These are phyloP conservation scores for Periplaneta americana DNA, from an alignment of 1,140 invertebrate genomes.

Conservation along the genomic window DNA sequence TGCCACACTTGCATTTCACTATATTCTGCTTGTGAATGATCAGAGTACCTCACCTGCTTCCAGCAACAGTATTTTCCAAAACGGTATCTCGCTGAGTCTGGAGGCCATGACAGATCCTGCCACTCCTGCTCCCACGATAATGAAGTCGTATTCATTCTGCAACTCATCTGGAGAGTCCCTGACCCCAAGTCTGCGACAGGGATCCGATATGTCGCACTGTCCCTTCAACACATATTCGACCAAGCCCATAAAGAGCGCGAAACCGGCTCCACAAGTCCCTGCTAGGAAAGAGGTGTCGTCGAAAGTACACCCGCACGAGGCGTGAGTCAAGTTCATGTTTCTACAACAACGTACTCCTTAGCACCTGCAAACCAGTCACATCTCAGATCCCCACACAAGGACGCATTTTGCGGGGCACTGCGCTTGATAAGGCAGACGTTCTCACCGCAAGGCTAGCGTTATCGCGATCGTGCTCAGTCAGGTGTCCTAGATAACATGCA, in stretches of 20 bases:
- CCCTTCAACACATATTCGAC: background rate
- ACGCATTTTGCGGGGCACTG: too few relatives aligned
- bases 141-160: constrained; percentile 18
- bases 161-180: background rate
- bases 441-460: too few relatives aligned
- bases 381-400: too few relatives aligned
- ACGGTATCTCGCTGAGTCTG: constrained; percentile 19
- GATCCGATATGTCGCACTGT: constrained; percentile 7
- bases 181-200: constrained; percentile 7
- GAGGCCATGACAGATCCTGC: constrained; percentile 27
- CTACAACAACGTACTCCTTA: background rate
- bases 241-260: constrained; percentile 4
- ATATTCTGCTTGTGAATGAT: constrained; percentile 29
- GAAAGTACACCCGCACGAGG: background rate
- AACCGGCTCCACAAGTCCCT: background rate
- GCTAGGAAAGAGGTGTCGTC: constrained; percentile 3
- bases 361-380: too few relatives aligned
- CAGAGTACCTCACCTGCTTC: too few relatives aligned
- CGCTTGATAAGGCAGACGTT: too few relatives aligned
- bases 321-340: background rate
- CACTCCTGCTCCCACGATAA: constrained; percentile 31
- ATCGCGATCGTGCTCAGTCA: too few relatives aligned
- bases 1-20: too few relatives aligned
- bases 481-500: too few relatives aligned
- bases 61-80: constrained; percentile 29